phyloP scores from a whole-genome alignment of 2,113 vertebrate species.

The Gracilinanus agilis region DNA sequence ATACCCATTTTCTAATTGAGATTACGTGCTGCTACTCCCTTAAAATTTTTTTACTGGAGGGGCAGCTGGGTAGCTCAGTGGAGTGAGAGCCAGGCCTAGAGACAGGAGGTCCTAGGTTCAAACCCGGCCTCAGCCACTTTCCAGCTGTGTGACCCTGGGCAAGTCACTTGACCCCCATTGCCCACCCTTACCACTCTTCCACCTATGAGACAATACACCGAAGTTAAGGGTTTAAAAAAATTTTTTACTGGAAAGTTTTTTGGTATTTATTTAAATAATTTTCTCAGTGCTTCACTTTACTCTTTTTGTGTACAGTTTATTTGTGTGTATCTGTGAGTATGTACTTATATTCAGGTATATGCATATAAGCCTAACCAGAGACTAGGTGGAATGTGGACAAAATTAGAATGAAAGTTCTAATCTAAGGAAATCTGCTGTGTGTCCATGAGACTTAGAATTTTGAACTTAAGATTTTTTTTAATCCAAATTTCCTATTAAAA shows the following conservation, averaged over 20 bases:
- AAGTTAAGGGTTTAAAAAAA: no score
- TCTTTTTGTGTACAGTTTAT: neutral
- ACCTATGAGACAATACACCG: no score
- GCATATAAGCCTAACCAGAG: neutral
- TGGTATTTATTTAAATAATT: neutral
- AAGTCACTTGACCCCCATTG: no score
- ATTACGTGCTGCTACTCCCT: neutral
- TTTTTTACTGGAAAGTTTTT: neutral
- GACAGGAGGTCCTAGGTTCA: no score
- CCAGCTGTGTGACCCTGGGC: no score
- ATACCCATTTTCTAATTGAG: neutral
- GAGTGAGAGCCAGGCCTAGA: no score
- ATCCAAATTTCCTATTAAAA: neutral
- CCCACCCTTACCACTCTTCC: no score
- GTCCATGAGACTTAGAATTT: neutral
- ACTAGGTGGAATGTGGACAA: neutral
- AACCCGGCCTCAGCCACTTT: no score
- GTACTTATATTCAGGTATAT: neutral
- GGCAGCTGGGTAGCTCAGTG: no score
- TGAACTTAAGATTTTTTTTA: neutral
- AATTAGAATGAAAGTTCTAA: neutral
- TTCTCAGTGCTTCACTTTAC: neutral
- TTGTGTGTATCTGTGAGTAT: neutral
- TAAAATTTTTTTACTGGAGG: neutral
- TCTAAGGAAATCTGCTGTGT: neutral